Evolutionary conservation across 2,113 vertebrate species (phyloP), one percentile per base, ranked within the genome.

Genomic region (Serinus canaria): DNA sequence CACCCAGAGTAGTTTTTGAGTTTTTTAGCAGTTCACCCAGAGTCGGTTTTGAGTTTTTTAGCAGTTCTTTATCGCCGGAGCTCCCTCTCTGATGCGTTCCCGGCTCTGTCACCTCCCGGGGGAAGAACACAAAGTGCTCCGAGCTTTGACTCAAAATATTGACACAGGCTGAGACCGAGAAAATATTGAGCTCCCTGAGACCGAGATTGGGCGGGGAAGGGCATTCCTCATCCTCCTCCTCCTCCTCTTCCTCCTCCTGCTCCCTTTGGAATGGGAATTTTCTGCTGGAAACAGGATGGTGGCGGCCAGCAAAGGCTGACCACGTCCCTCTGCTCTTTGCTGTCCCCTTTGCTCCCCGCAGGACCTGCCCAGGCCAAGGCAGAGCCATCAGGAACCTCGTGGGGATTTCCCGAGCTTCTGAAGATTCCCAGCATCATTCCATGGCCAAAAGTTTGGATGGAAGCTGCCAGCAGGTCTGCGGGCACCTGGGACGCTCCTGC

Each of bases 311-410:
- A 3, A 49, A 3, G 3, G 19, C 44, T 50, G 27, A 3, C 13
- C 43, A 0, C 2, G 5, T 27, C 37, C 41, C 49, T 11, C 30
- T 28, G 46, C 0, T 24, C 49, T 72, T 30, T 66, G 39, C 13
- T 30, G 10, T 37, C 25, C 74, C 31, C 23, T 76, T 60, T 53
- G 66, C 58, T 64, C 37, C 59, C 52, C 39, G 27, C 89, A 98
- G 98, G 94, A 44, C 98, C 72, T 86, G 85, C 77, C 90, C 98
- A 74, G 83, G n/a, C 55, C 98, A 67, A 88, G 47, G 64, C 17
- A 98, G 98, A 96, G 97, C 98, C 13, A 91, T 91, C 19, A 83
- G 97, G 56, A 35, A 25, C 56, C 56, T 59, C 7, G n/a, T 11
- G 56, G 58, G 58, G n/a, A 25, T 37, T 96, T 95, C 72, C 85